Conservation (phyloP, 2,797 vertebrate species). For the Acanthurus leucopareius region DNA sequence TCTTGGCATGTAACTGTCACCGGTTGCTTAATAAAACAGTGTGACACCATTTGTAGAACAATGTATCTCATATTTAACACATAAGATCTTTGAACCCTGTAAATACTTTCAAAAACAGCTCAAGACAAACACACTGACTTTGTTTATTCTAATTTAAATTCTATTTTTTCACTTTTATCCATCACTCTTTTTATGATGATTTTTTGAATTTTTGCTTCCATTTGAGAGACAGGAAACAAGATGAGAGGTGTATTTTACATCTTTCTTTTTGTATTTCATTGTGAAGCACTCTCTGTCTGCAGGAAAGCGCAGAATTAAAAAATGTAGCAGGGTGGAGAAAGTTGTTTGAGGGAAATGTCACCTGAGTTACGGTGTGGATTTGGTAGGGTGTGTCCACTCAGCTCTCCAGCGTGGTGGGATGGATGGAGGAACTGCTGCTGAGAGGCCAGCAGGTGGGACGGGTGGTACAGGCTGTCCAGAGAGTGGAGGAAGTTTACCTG, state of each 20-base stretch:
- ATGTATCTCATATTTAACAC: too few relatives aligned
- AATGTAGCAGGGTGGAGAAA: background rate
- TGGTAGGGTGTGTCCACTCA: constrained; percentile 95
- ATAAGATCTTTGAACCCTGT: background rate
- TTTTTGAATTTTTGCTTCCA: background rate
- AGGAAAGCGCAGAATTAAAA: background rate
- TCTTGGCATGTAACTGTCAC: background rate
- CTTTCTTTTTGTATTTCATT: background rate
- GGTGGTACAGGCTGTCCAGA: constrained; percentile 89
- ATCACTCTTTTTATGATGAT: background rate
- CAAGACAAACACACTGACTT: background rate
- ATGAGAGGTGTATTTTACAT: too few relatives aligned
- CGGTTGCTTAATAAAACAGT: background rate
- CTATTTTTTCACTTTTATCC: constrained; percentile 2
- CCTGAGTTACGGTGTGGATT: constrained; percentile 94
- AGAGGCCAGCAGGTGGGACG: constrained; percentile 94
- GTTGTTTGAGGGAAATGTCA: constrained; percentile 57
- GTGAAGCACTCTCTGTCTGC: background rate
- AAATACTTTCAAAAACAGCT: background rate
- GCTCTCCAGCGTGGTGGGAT: constrained; percentile 92
- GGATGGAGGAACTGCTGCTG: constrained; percentile 97
- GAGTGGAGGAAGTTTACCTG: constrained; percentile 88
- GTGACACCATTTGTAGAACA: background rate
- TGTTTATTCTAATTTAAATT: background rate
- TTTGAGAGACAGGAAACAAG: constrained; percentile 27